Evolutionary conservation across 2,888 invertebrate species (phyloP).

Genomic region (Leptinotarsa juncta): DNA sequence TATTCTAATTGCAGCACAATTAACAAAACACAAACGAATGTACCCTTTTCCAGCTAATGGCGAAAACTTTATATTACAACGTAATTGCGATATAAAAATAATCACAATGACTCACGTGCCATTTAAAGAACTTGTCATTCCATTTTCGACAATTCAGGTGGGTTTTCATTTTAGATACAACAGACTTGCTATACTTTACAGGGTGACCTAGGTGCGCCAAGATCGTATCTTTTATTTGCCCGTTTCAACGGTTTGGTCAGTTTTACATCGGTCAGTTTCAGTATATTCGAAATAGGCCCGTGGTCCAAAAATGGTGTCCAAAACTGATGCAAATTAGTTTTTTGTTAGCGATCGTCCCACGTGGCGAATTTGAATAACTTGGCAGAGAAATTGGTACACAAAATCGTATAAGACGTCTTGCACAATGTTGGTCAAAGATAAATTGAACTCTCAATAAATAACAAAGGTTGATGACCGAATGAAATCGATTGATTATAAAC

Average conservation of each 20-base stretch:
- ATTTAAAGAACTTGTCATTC: constrained; percentile 51
- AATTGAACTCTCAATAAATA: constrained; percentile 7
- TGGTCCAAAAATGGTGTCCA: constrained; percentile 19
- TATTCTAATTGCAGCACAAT: constrained; percentile 9
- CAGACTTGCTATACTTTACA: constrained; percentile 33
- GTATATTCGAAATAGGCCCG: constrained; percentile 6
- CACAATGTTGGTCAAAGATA: constrained; percentile 3
- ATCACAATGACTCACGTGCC: constrained; percentile 46
- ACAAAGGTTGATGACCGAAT: not conserved
- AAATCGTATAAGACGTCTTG: constrained; percentile 9
- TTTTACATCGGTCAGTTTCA: constrained; percentile 2
- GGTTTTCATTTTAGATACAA: constrained; percentile 45
- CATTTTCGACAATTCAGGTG: constrained; percentile 53
- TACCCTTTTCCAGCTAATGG: constrained; percentile 26
- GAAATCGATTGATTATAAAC: constrained; percentile 6
- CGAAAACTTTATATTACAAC: constrained; percentile 35
- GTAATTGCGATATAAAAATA: constrained; percentile 42
- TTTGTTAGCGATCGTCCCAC: constrained; percentile 17
- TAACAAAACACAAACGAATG: constrained; percentile 10
- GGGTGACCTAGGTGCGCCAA: constrained; percentile 31
- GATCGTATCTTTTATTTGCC: constrained; percentile 37
- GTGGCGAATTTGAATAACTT: constrained; percentile 10
- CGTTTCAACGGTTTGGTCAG: not conserved
- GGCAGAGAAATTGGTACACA: constrained; percentile 14
- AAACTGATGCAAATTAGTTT: constrained; percentile 22